Evolutionary conservation across 1,140 invertebrate species (phyloP), one percentile per base, ranked within the genome.

Genomic region (Maniola jurtina): DNA sequence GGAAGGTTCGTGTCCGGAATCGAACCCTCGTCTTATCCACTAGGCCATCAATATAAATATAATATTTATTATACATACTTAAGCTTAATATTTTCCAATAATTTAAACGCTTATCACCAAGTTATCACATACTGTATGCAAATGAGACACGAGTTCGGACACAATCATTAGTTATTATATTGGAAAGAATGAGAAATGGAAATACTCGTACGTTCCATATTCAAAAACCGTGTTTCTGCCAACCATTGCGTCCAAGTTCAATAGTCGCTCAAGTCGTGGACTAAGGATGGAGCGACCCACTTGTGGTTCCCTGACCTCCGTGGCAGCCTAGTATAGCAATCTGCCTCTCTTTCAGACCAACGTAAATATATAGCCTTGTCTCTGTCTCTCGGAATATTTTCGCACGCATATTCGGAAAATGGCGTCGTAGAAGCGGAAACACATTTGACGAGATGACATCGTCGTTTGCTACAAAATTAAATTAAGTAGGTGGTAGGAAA

Each of bases 301-400:
- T 90, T 90, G 86, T 80, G 81, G 88, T 89, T 89, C 87, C 83
- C 80, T 88, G 87, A 89, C 87, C 87, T 86, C 85, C 77, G 80
- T 75, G 70, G 78, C 78, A 89, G 76, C 85, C 82, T 84, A 88
- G 80, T 83, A 75, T 74, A 80, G 74, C 68, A 60, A 75, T 66
- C 50, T 59, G n/a, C 70, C 50, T 81, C 85, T 76, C 79, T 75
- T 52, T 83, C 66, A 6, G 68, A 58, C 77, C 40, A 6, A 57
- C 8, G 7, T 15, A 15, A 60, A 72, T 45, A 10, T 50, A 15
- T 35, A 33, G 40, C 70, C 58, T 42, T 85, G 81, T 85, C 83
- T 64, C 59, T 90, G 70, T 72, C 75, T 84, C 81, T 80, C 84
- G 82, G 79, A 88, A 87, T 88, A 90, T 86, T 88, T 89, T 90